These are phyloP conservation scores for Patella ulyssiponensis DNA, from an alignment of 2,888 invertebrate species.

Conservation along the genomic window DNA sequence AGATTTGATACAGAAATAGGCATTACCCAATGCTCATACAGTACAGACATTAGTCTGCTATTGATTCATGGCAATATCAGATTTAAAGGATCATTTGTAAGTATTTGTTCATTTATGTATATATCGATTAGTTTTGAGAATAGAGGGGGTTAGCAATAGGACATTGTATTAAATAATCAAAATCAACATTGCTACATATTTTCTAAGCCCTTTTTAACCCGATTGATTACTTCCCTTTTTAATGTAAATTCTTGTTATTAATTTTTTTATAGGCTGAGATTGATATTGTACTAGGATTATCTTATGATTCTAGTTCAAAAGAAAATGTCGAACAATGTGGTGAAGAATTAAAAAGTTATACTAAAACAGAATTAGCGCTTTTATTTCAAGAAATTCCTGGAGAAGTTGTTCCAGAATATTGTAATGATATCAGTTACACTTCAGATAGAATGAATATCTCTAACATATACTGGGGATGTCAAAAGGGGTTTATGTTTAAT, in stretches of 20 bases:
- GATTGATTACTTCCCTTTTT: not conserved
- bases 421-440: conserved; percentile 28
- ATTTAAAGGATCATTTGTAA: conserved; percentile 34
- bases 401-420: conserved; percentile 22
- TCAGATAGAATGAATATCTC: conserved; percentile 25
- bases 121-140: not conserved
- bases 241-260: not conserved
- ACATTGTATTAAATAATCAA: not conserved
- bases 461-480: conserved; percentile 33
- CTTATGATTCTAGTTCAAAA: conserved; percentile 18
- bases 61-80: conserved; percentile 35
- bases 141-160: too few relatives aligned
- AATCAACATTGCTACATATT: not conserved
- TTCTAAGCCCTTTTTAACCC: conserved; percentile 1
- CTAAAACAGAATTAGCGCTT: conserved; percentile 19
- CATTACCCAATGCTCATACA: conserved; percentile 21
- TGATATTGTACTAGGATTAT: conserved; percentile 33
- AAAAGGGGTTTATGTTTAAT: conserved; percentile 28
- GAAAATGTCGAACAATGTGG: conserved; percentile 33
- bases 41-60: conserved; percentile 29
- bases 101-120: not conserved
- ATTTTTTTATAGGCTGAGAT: conserved; percentile 34
- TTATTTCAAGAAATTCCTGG: conserved; percentile 25
- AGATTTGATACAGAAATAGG: conserved; percentile 31
- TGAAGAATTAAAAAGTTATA: conserved; percentile 24